A percentile compares a stretch with the other conserved stretches of the same genome.
These are phyloP conservation scores for Plectropomus leopardus DNA, from an alignment of 2,113 vertebrate species.

Conservation along the genomic window DNA sequence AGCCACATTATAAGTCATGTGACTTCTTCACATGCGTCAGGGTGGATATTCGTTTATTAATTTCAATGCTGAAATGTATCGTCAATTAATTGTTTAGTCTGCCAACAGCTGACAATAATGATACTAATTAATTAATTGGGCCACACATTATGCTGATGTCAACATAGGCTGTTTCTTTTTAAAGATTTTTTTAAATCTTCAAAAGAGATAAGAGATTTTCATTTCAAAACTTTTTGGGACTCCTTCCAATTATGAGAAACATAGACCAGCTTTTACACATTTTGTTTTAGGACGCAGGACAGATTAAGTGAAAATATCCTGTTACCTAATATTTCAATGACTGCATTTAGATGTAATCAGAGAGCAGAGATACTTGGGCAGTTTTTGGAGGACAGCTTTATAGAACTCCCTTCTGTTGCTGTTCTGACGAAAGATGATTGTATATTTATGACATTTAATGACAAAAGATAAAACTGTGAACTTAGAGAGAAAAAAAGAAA, in stretches of 20 bases:
- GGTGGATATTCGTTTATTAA: not conserved
- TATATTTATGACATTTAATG: not conserved
- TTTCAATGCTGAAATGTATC: not conserved
- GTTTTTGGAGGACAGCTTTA: not conserved
- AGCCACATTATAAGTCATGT: too few relatives aligned
- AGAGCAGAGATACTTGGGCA: not conserved
- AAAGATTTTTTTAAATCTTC: not conserved
- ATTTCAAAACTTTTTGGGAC: not conserved
- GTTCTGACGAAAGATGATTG: not conserved
- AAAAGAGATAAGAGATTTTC: not conserved
- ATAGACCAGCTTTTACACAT: too few relatives aligned
- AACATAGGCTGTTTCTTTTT: not conserved
- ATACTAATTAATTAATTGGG: not conserved
- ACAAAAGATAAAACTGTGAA: slow-evolving; percentile 23
- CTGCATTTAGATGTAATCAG: not conserved
- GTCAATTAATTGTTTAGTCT: not conserved
- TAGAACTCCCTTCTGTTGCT: not conserved
- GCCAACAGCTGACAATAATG: not conserved
- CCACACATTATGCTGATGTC: not conserved
- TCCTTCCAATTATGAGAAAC: not conserved
- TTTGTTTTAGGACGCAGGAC: not conserved
- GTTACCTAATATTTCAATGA: not conserved
- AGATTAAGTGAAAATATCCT: not conserved
- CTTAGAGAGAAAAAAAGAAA: not conserved
- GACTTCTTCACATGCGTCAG: too few relatives aligned